Percentiles rank a stretch among this genome's conserved stretches.
Evolutionary conservation across 1,140 invertebrate species (phyloP).

Genomic region (Rhyacophila brunnea): DNA sequence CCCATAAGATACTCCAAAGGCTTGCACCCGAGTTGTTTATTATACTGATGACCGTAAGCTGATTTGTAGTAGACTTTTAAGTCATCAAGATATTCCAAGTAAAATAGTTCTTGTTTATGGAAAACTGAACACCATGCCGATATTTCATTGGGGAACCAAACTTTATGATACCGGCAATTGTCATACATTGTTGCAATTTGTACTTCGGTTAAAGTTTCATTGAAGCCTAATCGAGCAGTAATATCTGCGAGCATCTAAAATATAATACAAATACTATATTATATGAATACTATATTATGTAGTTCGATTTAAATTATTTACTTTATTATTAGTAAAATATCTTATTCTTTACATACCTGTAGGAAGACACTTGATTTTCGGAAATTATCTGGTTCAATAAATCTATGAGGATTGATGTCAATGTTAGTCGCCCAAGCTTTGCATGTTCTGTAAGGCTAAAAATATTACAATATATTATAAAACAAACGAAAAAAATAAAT

Average conservation of each 20-base stretch:
- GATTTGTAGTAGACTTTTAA: constrained; percentile 71
- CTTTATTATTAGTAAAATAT: too few species aligned
- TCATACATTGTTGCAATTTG: constrained; percentile 23
- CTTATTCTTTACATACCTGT: too few species aligned
- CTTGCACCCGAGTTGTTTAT: constrained; percentile 67
- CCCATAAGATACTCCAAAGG: constrained; percentile 70
- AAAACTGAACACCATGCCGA: constrained; percentile 76
- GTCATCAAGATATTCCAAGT: constrained; percentile 78
- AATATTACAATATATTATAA: too few species aligned
- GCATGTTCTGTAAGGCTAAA: too few species aligned
- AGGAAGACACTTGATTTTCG: too few species aligned
- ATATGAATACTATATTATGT: too few species aligned
- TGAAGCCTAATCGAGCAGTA: constrained; percentile 9
- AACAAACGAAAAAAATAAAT: too few species aligned
- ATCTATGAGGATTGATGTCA: too few species aligned
- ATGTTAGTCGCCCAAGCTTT: too few species aligned
- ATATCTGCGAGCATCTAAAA: constrained; percentile 35
- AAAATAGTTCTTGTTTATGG: constrained; percentile 63
- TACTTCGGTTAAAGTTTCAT: neutral
- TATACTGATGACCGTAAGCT: constrained; percentile 65
- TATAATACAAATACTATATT: too few species aligned
- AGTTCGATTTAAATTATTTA: too few species aligned
- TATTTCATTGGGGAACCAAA: constrained; percentile 59
- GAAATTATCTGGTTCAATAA: too few species aligned
- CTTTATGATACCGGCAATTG: constrained; percentile 70